Evolutionary conservation across 2,113 vertebrate species (phyloP), one percentile per base, ranked within the genome.

Genomic region (Pheucticus melanocephalus): DNA sequence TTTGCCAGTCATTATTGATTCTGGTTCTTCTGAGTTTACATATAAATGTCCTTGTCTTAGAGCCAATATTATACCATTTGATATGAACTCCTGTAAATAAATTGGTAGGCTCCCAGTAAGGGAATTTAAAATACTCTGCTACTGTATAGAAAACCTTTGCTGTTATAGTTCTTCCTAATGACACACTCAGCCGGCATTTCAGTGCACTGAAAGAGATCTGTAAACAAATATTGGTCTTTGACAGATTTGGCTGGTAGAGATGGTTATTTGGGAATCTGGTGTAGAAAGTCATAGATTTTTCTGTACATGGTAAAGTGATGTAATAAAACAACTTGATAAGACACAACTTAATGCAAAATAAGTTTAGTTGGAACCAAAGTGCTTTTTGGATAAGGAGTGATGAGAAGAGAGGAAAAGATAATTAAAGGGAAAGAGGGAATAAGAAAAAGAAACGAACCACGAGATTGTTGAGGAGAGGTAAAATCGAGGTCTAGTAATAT

Each of bases 1-100:
- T 63, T 64, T 86, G 53, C 31, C 57, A 93, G 40, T 64, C 22
- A 57, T 42, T 93, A 97, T 90, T 92, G 82, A 97, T 91, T 95
- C 63, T 53, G 15, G 27, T 72, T 91, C 45, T 90, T 96, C 47
- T 70, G 73, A 94, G 45, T 86, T 97, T 97, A 51, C 59, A 57
- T 82, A 92, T 95, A 51, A 79, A 25, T 75, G 28, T 71, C 65
- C 13, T 47, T 28, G 2, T 51, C 40, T 92, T 68, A 84, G 23
- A 93, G 6, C 7, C 61, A 89, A 51, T 92, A 95, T 95, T 89
- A 83, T 68, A 60, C 92, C 14, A 53, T 88, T 75, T 85, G 27
- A 64, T 35, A 10, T 37, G 71, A 90, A 79, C 27, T 24, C 7
- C 6, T 87, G 35, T 31, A 79, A 86, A 65, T 70, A 94, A 92